These are phyloP conservation scores for Oxycera nigricornis DNA, from an alignment of 2,888 invertebrate species.

Conservation along the genomic window DNA sequence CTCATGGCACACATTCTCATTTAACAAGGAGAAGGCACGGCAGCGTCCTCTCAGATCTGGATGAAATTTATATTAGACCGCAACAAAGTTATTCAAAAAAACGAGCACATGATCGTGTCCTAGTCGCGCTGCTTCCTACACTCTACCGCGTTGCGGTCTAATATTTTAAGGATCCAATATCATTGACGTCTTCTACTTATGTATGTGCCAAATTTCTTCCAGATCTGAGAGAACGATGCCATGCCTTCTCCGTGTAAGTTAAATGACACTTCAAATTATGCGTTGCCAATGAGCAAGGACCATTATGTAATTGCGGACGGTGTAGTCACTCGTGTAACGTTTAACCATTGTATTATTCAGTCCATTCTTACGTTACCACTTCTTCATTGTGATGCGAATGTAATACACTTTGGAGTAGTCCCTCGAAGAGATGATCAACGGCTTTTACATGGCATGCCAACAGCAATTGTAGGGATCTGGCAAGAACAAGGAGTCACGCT, in stretches of 20 bases:
- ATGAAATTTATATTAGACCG: too few relatives aligned
- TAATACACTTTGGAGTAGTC: slow-evolving; percentile 23
- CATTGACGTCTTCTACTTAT: slow-evolving; percentile 13
- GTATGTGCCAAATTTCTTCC: neutral
- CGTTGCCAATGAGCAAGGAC: neutral
- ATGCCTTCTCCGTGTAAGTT: neutral
- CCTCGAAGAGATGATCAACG: slow-evolving; percentile 13
- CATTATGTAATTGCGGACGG: neutral
- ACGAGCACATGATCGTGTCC: too few relatives aligned
- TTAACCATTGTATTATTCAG: slow-evolving; percentile 23
- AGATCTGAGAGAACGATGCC: neutral
- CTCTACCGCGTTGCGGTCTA: too few relatives aligned
- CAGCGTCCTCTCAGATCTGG: too few relatives aligned
- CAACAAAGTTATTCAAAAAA: too few relatives aligned
- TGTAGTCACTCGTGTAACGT: neutral
- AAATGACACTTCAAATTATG: neutral
- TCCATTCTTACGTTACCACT: slow-evolving; percentile 25
- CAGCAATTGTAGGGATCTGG: neutral
- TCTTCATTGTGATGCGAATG: slow-evolving; percentile 1
- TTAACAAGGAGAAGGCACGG: too few relatives aligned
- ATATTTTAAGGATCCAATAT: too few relatives aligned
- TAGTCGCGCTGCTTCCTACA: too few relatives aligned
- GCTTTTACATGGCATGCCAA: neutral
- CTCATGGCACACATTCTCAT: too few relatives aligned
- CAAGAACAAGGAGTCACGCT: neutral